phyloP scores from a whole-genome alignment of 2,797 vertebrate species.

The Falco naumanni region DNA sequence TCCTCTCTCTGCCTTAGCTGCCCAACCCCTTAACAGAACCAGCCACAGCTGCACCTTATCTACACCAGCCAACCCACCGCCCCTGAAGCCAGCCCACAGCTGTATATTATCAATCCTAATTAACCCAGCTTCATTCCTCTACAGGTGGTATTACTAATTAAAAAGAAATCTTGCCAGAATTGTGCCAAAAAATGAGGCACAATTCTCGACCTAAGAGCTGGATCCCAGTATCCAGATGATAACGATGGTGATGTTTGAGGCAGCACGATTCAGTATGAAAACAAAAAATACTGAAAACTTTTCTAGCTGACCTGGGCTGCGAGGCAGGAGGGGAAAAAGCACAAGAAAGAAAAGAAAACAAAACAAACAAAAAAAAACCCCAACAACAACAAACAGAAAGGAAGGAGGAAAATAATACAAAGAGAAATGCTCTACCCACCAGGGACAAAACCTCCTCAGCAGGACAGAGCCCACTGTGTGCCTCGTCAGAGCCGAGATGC shows the following conservation, averaged over 20 bases:
- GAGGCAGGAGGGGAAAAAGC: background rate
- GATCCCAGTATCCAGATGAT: background rate
- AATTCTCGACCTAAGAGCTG: background rate
- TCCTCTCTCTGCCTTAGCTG: too few species aligned
- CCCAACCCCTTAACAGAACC: too few species aligned
- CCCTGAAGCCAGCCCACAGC: too few species aligned
- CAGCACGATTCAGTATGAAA: rapidly evolving
- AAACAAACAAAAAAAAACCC: too few species aligned
- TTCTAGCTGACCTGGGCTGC: background rate
- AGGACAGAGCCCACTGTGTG: background rate
- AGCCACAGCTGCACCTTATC: too few species aligned
- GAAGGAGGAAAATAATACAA: background rate
- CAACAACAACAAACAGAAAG: background rate
- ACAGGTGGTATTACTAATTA: background rate
- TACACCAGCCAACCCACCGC: too few species aligned
- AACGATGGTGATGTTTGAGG: rapidly evolving
- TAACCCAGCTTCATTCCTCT: too few species aligned
- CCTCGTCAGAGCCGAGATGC: rapidly evolving
- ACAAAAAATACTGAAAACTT: background rate
- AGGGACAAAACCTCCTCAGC: background rate
- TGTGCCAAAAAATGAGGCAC: background rate
- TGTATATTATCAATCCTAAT: too few species aligned
- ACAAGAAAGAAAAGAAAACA: background rate
- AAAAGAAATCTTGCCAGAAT: background rate
- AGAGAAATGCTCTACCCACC: background rate